Evolutionary conservation across 2,888 invertebrate genomes (phyloP).

Genomic region (Himalopsyche kuldschensis): DNA sequence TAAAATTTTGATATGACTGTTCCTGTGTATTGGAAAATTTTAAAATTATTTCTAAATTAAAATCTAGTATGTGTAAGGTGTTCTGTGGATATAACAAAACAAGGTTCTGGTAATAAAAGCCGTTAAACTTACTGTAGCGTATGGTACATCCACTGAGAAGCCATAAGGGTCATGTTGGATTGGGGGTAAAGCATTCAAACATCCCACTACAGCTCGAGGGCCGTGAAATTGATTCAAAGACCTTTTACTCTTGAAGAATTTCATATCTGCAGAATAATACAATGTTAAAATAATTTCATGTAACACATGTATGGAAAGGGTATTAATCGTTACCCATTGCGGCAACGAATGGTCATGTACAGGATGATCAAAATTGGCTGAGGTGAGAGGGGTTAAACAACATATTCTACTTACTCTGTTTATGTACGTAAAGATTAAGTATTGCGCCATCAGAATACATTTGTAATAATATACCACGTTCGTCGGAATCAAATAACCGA

Average conservation of each 20-base stretch:
- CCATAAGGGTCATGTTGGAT: conserved; percentile 68
- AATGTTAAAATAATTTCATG: too few species aligned
- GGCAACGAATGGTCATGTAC: too few species aligned
- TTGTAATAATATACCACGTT: conserved; percentile 57
- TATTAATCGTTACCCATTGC: too few species aligned
- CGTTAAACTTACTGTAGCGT: conserved; percentile 58
- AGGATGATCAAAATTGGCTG: too few species aligned
- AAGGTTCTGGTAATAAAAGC: too few species aligned
- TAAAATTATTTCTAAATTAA: too few species aligned
- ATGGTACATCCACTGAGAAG: conserved; percentile 68
- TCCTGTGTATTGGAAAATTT: too few species aligned
- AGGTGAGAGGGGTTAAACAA: too few species aligned
- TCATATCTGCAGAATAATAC: not conserved
- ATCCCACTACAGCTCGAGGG: conserved; percentile 21
- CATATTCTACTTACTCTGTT: not conserved
- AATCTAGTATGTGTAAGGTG: too few species aligned
- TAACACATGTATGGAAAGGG: too few species aligned
- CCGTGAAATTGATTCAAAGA: conserved; percentile 5
- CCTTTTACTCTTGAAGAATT: not conserved
- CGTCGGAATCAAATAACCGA: conserved; percentile 63
- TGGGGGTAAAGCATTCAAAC: conserved; percentile 53
- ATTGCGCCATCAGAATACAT: conserved; percentile 67
- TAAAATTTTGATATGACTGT: too few species aligned
- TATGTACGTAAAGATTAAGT: conserved; percentile 59
- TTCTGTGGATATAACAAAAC: too few species aligned